Percentiles rank a stretch among this genome's conserved stretches.
phyloP scores from a whole-genome alignment of 2,888 invertebrate genomes.

The Harpagoxenus sublaevis region DNA sequence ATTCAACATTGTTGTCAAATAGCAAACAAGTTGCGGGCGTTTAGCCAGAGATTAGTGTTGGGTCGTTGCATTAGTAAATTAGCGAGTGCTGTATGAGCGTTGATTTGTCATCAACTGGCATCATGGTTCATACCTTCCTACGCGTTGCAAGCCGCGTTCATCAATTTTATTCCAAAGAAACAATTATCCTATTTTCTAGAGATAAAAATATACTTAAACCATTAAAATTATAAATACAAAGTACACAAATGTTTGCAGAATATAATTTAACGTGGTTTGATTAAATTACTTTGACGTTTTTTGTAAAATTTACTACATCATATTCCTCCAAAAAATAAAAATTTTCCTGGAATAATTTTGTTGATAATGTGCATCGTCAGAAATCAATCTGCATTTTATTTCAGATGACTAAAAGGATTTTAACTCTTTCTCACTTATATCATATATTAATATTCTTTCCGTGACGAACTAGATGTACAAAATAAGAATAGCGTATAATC shows the following conservation, averaged over 20 bases:
- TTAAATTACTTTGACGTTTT: neutral
- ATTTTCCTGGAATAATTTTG: neutral
- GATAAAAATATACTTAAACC: constrained; percentile 1
- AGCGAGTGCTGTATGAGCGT: neutral
- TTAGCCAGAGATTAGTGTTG: constrained; percentile 23
- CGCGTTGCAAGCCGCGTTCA: no score
- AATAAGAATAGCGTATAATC: neutral
- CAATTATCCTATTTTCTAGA: neutral
- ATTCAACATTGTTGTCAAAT: neutral
- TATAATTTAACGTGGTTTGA: neutral
- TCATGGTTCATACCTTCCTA: neutral
- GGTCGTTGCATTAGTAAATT: neutral
- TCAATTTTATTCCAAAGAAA: neutral
- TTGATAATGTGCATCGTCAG: neutral
- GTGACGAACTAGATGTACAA: neutral
- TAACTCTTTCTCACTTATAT: neutral
- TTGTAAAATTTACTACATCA: neutral
- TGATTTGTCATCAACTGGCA: neutral
- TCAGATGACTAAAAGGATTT: neutral
- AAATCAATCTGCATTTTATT: neutral
- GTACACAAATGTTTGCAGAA: neutral
- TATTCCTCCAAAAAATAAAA: neutral
- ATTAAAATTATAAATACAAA: neutral
- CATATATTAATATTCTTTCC: neutral
- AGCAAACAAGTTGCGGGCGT: neutral